phyloP scores from a whole-genome alignment of 2,888 invertebrate species.

The Drosophila kuntzei region DNA sequence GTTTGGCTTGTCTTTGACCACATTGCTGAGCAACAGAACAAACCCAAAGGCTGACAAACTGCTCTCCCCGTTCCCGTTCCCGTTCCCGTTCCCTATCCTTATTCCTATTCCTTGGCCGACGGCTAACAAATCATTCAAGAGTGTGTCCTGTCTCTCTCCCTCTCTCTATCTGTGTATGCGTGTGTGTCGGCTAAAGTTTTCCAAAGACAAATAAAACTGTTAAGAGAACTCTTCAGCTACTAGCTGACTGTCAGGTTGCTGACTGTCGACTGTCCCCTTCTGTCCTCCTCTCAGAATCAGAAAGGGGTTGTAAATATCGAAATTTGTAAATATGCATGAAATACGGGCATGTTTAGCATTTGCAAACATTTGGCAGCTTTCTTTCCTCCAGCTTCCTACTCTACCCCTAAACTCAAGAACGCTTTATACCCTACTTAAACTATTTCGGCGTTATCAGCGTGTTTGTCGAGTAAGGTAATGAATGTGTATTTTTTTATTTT shows the following conservation, averaged over 20 bases:
- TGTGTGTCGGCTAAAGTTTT: slow-evolving; percentile 65
- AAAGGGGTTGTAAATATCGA: slow-evolving; percentile 74
- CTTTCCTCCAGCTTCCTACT: not conserved
- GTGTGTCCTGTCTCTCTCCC: slow-evolving; percentile 40
- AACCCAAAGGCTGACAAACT: slow-evolving; percentile 28
- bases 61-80: not conserved
- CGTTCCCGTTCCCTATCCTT: not conserved
- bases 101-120: slow-evolving; percentile 5
- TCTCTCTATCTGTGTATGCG: slow-evolving; percentile 15
- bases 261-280: slow-evolving; percentile 5
- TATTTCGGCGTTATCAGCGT: not conserved
- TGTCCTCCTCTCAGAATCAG: not conserved
- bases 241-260: slow-evolving; percentile 51
- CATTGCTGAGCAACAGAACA: slow-evolving; percentile 45
- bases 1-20: slow-evolving; percentile 70
- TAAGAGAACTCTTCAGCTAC: slow-evolving; percentile 78
- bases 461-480: not conserved
- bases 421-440: slow-evolving; percentile 2
- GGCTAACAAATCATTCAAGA: slow-evolving; percentile 66
- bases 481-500: too few species aligned
- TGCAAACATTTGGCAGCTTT: slow-evolving; percentile 67
- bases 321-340: slow-evolving; percentile 80
- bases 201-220: slow-evolving; percentile 80
- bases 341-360: slow-evolving; percentile 80
- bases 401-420: slow-evolving; percentile 4